Conservation (phyloP, 1,140 invertebrate species). For the Drosophila oshimai region DNA sequence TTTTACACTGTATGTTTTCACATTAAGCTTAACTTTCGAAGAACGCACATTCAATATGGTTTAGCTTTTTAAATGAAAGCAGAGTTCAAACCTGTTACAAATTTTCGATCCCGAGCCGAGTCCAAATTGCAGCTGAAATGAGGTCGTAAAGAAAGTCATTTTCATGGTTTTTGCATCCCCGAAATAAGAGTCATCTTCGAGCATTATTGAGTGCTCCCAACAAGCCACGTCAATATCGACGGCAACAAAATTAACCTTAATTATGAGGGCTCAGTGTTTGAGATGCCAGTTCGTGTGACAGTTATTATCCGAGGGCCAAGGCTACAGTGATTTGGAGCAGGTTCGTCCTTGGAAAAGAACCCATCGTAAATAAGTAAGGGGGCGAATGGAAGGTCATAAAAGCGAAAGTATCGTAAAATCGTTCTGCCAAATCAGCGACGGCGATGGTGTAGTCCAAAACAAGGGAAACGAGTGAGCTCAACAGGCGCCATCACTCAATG, state of each 20-base stretch:
- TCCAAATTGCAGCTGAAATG: constrained; percentile 14
- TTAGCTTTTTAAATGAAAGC: constrained; percentile 4
- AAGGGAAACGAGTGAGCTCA: constrained; percentile 22
- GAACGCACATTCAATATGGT: constrained; percentile 11
- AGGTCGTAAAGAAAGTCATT: constrained; percentile 28
- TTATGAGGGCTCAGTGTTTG: constrained; percentile 37
- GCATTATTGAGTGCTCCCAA: background rate
- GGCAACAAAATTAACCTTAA: constrained; percentile 49
- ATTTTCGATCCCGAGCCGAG: no score
- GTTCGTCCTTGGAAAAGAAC: background rate
- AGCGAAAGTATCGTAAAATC: constrained; percentile 40
- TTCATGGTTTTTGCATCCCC: constrained; percentile 9
- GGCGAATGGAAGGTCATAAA: constrained; percentile 30
- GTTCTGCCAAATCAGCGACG: constrained; percentile 27
- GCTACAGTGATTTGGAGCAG: constrained; percentile 15
- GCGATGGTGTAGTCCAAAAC: background rate
- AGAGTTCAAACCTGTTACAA: constrained; percentile 2
- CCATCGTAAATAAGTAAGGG: constrained; percentile 42
- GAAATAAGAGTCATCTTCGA: background rate
- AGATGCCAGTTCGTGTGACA: constrained; percentile 26
- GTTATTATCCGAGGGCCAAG: constrained; percentile 8
- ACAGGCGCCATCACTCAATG: constrained; percentile 39
- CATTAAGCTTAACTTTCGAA: background rate
- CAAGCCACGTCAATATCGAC: constrained; percentile 55
- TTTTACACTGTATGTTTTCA: background rate